Conservation (phyloP, 2,888 invertebrate genomes). For the Parapristionchus giblindavisi region DNA sequence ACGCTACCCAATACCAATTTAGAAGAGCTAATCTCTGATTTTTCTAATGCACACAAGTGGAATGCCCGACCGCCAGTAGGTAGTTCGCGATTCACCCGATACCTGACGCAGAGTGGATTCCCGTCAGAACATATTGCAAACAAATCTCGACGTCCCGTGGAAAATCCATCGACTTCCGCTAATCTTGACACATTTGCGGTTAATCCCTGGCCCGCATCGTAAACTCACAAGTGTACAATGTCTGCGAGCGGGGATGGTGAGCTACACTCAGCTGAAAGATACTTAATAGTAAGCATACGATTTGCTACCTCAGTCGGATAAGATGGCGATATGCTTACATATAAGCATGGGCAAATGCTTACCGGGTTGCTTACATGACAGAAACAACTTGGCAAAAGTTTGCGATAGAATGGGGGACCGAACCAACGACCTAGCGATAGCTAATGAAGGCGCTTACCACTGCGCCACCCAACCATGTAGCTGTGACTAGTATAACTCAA, state of each 20-base stretch:
- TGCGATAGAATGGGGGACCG: no score
- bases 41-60: conserved; percentile 21
- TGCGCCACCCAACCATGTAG: no score
- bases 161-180: neutral
- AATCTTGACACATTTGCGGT: neutral
- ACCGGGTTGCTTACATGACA: no score
- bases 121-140: neutral
- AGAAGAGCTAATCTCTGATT: conserved; percentile 8
- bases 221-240: neutral
- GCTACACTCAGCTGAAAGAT: no score
- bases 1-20: neutral
- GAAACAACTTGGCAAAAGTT: no score
- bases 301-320: no score
- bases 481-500: no score
- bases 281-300: no score
- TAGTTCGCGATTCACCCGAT: neutral
- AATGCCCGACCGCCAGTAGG: neutral
- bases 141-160: neutral
- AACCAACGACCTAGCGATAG: no score
- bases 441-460: no score
- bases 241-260: neutral
- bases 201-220: neutral
- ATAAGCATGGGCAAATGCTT: no score
- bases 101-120: neutral
- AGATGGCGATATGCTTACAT: no score